These are phyloP conservation scores for Numenius phaeopus DNA, from an alignment of 2,797 vertebrate genomes.

Conservation along the genomic window DNA sequence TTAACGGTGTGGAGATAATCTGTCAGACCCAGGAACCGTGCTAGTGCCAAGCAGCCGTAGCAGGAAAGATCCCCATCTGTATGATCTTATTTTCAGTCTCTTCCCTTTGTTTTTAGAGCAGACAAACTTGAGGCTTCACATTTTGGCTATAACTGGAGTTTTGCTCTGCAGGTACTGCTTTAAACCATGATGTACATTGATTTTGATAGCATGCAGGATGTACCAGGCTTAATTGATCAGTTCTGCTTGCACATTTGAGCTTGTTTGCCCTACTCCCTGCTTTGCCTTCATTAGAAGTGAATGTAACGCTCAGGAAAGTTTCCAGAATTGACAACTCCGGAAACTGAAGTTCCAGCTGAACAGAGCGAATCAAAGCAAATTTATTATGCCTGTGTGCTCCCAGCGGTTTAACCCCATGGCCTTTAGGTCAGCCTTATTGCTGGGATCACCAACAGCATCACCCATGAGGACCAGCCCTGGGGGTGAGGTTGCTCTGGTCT, in stretches of 20 bases:
- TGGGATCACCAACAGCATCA: background rate
- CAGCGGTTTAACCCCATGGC: background rate
- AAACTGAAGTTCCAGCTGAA: slow-evolving; percentile 22
- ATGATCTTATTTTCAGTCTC: background rate
- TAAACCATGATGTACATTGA: background rate
- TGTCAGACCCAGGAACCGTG: background rate
- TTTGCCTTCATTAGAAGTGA: slow-evolving; percentile 41
- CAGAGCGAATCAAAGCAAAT: slow-evolving; percentile 4
- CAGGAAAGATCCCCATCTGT: background rate
- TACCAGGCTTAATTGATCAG: slow-evolving; percentile 37
- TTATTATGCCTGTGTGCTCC: background rate
- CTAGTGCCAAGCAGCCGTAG: fast-evolving
- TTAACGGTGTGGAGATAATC: background rate
- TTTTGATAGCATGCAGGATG: slow-evolving; percentile 6
- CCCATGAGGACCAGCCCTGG: background rate
- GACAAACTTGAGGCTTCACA: background rate
- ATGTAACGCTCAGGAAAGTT: background rate
- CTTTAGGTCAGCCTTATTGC: background rate
- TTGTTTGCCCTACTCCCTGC: background rate
- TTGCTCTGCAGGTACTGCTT: background rate
- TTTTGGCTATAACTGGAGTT: background rate
- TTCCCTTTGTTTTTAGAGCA: background rate
- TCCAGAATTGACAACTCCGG: background rate
- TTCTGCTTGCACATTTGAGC: background rate
- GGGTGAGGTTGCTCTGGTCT: background rate